Evolutionary conservation across 2,888 invertebrate genomes (phyloP), one percentile per base, ranked within the genome.

Genomic region (Drosophila eohydei): DNA sequence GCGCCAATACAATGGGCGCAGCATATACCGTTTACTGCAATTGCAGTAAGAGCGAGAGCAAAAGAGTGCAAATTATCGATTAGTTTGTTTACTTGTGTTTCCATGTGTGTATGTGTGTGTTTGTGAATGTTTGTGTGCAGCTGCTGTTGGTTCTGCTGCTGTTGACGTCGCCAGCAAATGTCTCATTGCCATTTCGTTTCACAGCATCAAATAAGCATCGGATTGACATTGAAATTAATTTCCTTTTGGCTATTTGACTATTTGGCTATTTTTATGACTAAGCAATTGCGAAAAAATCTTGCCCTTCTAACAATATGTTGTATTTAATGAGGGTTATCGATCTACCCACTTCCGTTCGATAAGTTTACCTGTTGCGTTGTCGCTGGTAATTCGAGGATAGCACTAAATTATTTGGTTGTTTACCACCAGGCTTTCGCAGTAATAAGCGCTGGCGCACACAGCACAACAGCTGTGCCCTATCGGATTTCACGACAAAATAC

Each of bases 51-150:
- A 63, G 66, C 64, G 67, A 75, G 72, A 75, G 65, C 73, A 60
- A 62, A 59, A 74, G 67, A 69, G 68, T 71, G 40, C 59, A 67
- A 71, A 70, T 71, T 84, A 83, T 83, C 78, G 84, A 83, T 83
- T 83, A 75, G 72, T 80, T 84, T 81, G 68, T 80, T 80, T 78
- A 80, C 67, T 73, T 71, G 59, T 43, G 8, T 52, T 41, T 55
- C 48, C n/a, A 30, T 51, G 32, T 64, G 28, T 62, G 46, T 67
- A 48, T 38, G 58, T 36, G 43, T 43, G 48, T n/a, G 43, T 44
- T 32, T 38, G n/a, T 4, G 28, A 52, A 38, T 38, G 51, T 61
- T 28, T 58, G 50, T 71, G 41, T 67, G 58, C 56, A 44, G 51
- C 21, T 30, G 36, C 28, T 66, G 46, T 32, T 32, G 56, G 12